Evolutionary conservation across 2,888 invertebrate species (phyloP), one percentile per base, ranked within the genome.

Genomic region (Drosophila mimetica): DNA sequence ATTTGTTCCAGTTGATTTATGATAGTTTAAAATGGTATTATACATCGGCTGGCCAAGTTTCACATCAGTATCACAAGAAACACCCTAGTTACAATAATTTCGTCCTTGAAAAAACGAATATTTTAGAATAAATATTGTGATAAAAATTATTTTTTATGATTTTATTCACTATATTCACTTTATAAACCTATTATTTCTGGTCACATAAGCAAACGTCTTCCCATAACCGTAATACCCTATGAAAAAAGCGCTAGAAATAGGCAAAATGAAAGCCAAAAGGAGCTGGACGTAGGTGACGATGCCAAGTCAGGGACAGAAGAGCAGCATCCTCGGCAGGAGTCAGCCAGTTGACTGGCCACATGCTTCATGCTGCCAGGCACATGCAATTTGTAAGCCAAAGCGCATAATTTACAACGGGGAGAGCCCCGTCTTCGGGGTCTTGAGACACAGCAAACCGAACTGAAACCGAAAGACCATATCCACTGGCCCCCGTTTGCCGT

Each of bases 331-430:
- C 25, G 39, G 28, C 41, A 39, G 47, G 70, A 58, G 70, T 66
- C 73, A 47, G 37, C 65, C 65, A 58, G 65, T 65, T 67, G 64
- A 75, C 71, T 73, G 72, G 84, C 77, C 84, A 77, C 86, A 84
- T 83, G 75, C 71, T 72, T 84, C 69, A 83, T 73, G 53, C 80
- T 51, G 75, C 58, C 53, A 69, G 74, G 79, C 76, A 78, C 75
- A 84, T 87, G 82, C 85, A 82, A 86, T 82, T 82, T 82, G 82
- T 87, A 76, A 87, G 76, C 78, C 87, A 82, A 82, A 85, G 82
- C 87, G 87, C 82, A 82, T 82, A 87, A 82, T 82, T 82, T 82
- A 82, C 87, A 81, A 82, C 78, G 75, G 73, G 78, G 78, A 83
- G 73, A 80, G 51, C 77, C 14, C 67, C 64, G 71, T 16, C 44